phyloP scores from a whole-genome alignment of 2,888 invertebrate genomes.

The Steromphala cineraria region DNA sequence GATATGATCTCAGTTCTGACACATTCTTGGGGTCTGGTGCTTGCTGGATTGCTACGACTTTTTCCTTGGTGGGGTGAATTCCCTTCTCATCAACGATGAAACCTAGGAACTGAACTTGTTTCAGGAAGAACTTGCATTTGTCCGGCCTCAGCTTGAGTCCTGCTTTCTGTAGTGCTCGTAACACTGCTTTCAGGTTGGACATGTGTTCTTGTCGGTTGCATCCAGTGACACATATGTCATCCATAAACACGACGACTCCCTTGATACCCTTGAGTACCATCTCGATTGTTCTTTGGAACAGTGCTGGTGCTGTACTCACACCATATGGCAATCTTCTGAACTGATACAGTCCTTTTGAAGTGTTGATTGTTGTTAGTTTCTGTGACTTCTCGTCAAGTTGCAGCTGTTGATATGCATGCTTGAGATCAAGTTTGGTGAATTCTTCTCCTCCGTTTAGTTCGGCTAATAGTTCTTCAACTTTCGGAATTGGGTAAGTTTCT shows the following conservation, averaged over 20 bases:
- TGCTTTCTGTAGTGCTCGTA: slow-evolving; percentile 35
- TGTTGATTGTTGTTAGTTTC: slow-evolving; percentile 27
- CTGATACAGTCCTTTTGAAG: slow-evolving; percentile 26
- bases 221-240: slow-evolving; percentile 33
- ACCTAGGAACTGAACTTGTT: neutral
- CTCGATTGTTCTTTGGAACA: slow-evolving; percentile 32
- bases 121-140: neutral
- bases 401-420: slow-evolving; percentile 30
- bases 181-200: slow-evolving; percentile 7
- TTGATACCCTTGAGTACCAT: slow-evolving; percentile 24
- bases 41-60: neutral
- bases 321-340: slow-evolving; percentile 24
- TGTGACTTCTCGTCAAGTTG: slow-evolving; percentile 34
- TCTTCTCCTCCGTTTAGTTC: slow-evolving; percentile 28
- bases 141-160: slow-evolving; percentile 24
- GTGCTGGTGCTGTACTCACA: slow-evolving; percentile 2
- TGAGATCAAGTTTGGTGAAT: slow-evolving; percentile 34
- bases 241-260: slow-evolving; percentile 12
- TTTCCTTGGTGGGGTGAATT: neutral
- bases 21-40: slow-evolving; percentile 13
- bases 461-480: slow-evolving; percentile 45
- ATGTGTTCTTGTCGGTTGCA: slow-evolving; percentile 15
- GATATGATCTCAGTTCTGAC: neutral
- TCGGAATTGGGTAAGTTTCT: slow-evolving; percentile 47
- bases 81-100: slow-evolving; percentile 10